These are phyloP conservation scores for Etheostoma spectabile DNA, from an alignment of 2,113 vertebrate genomes.

Conservation along the genomic window DNA sequence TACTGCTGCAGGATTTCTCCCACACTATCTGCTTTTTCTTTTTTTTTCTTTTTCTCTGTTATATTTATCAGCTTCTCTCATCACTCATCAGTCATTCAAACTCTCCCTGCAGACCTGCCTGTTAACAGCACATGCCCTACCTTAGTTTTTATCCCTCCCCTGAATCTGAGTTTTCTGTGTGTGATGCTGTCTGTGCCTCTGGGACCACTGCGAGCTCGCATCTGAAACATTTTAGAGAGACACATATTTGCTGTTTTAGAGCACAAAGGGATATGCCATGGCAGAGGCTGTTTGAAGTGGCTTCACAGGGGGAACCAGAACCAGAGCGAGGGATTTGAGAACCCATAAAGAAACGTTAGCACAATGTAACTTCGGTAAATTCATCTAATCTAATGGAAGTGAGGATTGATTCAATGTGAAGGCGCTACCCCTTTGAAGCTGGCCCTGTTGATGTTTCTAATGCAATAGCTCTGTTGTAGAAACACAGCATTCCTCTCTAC, in stretches of 20 bases:
- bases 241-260: constrained; percentile 82
- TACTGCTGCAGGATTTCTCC: constrained; percentile 57
- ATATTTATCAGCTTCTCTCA: constrained; percentile 38
- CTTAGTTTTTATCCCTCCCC: constrained; percentile 22
- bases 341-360: constrained; percentile 77
- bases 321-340: constrained; percentile 78
- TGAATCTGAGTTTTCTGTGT: constrained; percentile 42
- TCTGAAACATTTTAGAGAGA: constrained; percentile 84
- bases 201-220: constrained; percentile 73
- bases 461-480: constrained; percentile 71
- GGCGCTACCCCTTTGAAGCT: constrained; percentile 75
- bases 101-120: constrained; percentile 12
- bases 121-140: constrained; percentile 28
- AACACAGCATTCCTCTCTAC: constrained; percentile 64
- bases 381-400: constrained; percentile 78
- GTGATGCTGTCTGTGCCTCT: constrained; percentile 60
- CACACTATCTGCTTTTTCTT: constrained; percentile 27
- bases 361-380: constrained; percentile 76
- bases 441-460: constrained; percentile 76
- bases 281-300: constrained; percentile 83
- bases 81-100: constrained; percentile 51
- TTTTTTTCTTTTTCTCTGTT: constrained; percentile 14
- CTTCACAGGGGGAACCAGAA: constrained; percentile 82
- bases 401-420: constrained; percentile 82
- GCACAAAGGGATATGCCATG: constrained; percentile 80